Evolutionary conservation across 2,888 invertebrate genomes (phyloP).

Genomic region (Coleophora flavipennella): DNA sequence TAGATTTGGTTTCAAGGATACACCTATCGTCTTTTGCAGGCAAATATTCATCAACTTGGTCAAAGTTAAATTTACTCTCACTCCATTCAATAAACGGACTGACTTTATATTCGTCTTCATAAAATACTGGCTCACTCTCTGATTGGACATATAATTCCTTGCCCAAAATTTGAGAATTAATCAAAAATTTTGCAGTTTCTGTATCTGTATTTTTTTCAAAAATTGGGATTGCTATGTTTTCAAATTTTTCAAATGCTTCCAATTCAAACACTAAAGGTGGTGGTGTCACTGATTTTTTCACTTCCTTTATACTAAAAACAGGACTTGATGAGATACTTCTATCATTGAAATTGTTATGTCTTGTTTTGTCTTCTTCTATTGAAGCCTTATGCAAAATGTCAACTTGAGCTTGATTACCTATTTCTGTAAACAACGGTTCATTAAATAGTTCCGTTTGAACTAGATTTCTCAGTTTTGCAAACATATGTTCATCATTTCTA

Average conservation of each 20-base stretch:
- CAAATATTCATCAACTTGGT: conserved; percentile 3
- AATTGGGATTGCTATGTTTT: conserved; percentile 36
- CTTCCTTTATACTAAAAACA: conserved; percentile 25
- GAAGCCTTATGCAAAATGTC: conserved; percentile 8
- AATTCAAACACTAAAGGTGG: conserved; percentile 36
- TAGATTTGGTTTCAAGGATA: conserved; percentile 1
- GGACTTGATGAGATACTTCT: conserved; percentile 30
- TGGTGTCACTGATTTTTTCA: conserved; percentile 9
- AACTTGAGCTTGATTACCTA: conserved; percentile 7
- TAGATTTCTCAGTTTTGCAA: not conserved
- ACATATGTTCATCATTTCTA: not conserved
- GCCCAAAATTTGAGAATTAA: conserved; percentile 45
- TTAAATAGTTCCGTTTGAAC: not conserved
- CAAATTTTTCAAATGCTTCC: conserved; percentile 52
- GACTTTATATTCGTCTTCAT: conserved; percentile 11
- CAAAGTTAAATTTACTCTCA: conserved; percentile 1
- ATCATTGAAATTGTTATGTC: conserved; percentile 3
- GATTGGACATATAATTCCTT: conserved; percentile 30
- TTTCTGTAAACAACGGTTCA: conserved; percentile 2
- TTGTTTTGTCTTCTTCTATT: not conserved
- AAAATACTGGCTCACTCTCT: conserved; percentile 18
- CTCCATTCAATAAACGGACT: conserved; percentile 21
- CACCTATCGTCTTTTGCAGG: conserved; percentile 4
- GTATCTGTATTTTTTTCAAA: conserved; percentile 30
- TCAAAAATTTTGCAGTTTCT: conserved; percentile 31